These are phyloP conservation scores for Cephus nigrinus DNA, from an alignment of 2,888 invertebrate genomes.

Conservation along the genomic window DNA sequence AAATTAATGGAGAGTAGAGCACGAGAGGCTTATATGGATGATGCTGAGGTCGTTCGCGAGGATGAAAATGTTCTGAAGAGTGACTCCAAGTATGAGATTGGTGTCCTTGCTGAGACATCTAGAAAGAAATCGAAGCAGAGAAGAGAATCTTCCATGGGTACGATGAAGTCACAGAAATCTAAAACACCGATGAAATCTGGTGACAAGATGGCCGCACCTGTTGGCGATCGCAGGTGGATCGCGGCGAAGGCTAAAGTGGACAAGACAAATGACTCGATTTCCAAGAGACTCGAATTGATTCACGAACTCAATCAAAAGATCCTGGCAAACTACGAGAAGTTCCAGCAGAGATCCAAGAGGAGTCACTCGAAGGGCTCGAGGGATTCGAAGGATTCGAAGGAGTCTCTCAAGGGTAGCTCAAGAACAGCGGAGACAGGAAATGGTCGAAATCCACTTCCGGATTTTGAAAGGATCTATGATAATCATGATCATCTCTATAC, in stretches of 20 bases:
- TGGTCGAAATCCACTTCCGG: constrained; percentile 10
- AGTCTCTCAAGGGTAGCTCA: constrained; percentile 12
- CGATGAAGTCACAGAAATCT: constrained; percentile 29
- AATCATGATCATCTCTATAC: constrained; percentile 36
- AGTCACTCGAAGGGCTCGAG: constrained; percentile 27
- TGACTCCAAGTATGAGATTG: constrained; percentile 52
- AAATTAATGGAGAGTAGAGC: not conserved
- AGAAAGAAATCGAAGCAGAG: not conserved
- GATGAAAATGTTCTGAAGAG: constrained; percentile 47
- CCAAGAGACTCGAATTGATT: constrained; percentile 56
- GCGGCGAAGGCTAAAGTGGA: constrained; percentile 48
- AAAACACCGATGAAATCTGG: constrained; percentile 16
- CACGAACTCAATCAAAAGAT: constrained; percentile 62
- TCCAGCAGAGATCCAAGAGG: constrained; percentile 53
- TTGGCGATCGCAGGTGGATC: constrained; percentile 42
- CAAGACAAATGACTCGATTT: constrained; percentile 56
- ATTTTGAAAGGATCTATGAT: constrained; percentile 18
- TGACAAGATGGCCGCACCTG: constrained; percentile 25
- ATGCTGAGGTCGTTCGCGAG: not conserved
- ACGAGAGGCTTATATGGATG: not conserved
- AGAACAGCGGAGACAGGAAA: constrained; percentile 5
- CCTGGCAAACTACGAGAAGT: constrained; percentile 56
- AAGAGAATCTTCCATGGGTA: constrained; percentile 21
- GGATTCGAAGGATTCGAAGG: constrained; percentile 6
- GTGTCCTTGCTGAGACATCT: constrained; percentile 31